phyloP scores from a whole-genome alignment of 2,797 vertebrate genomes.

The Tarsius wallacei region DNA sequence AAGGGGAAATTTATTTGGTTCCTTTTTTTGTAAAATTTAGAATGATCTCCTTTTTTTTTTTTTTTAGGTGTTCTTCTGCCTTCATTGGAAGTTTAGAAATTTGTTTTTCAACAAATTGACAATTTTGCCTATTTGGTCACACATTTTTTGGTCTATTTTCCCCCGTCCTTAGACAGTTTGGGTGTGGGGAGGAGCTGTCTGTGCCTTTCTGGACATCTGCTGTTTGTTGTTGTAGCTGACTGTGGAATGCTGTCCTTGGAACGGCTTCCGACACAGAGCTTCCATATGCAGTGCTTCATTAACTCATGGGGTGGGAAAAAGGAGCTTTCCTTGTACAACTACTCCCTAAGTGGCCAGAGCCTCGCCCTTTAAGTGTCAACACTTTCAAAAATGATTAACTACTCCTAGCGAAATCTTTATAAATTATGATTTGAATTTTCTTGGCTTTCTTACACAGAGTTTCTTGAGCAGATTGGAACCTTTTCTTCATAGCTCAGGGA shows the following conservation, averaged over 20 bases:
- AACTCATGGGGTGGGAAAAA: conserved; percentile 59
- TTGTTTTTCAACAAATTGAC: neutral
- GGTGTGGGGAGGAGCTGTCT: conserved; percentile 39
- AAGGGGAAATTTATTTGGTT: conserved; percentile 55
- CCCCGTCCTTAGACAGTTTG: neutral
- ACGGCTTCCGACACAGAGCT: neutral
- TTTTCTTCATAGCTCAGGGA: conserved; percentile 21
- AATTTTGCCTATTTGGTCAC: neutral
- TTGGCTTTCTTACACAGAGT: conserved; percentile 66
- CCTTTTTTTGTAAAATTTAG: conserved; percentile 58
- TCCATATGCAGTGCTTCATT: conserved; percentile 43
- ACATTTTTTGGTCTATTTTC: neutral
- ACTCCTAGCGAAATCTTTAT: conserved; percentile 66
- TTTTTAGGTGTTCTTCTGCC: neutral
- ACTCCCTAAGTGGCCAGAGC: conserved; percentile 62
- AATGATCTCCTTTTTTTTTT: neutral
- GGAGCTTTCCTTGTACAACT: conserved; percentile 49
- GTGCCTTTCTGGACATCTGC: conserved; percentile 71
- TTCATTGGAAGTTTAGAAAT: conserved; percentile 14
- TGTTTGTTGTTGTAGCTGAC: conserved; percentile 80
- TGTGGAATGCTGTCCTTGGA: conserved; percentile 78
- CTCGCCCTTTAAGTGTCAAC: conserved; percentile 72
- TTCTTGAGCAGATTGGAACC: conserved; percentile 41
- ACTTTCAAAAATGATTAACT: conserved; percentile 80
- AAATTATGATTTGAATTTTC: conserved; percentile 74